Evolutionary conservation across 2,888 invertebrate genomes (phyloP), one percentile per base, ranked within the genome.

Genomic region (Ypsolopha scabrella): DNA sequence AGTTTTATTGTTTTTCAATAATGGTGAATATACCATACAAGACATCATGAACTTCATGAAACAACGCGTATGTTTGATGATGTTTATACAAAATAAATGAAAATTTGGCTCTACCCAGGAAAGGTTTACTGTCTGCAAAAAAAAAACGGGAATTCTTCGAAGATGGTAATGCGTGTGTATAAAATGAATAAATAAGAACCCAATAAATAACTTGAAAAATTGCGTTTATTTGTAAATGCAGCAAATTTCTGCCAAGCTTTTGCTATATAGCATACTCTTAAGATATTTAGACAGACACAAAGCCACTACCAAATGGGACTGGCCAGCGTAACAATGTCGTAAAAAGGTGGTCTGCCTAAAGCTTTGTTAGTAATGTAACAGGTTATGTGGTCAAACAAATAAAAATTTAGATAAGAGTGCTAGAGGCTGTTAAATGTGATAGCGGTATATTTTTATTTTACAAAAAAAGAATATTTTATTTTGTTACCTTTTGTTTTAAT

Each of bases 321-420:
- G 65, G 65, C 68, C 68, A 67, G 60, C 60, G 57, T 58, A 53
- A 60, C 65, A 63, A 61, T 65, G 73, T 71, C 75, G 79, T 83
- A 83, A 80, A 81, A 75, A 75, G 72, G 72, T 75, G 70, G 73
- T 72, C 74, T 70, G 81, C 75, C 75, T 65, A 68, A 65, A 68
- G 75, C 75, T 70, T 81, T 83, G 82, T 81, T 83, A 75, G 76
- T 72, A 76, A 67, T 64, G 65, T 64, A 85, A 83, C 85, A 73
- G 81, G 83, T 83, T 74, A 65, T 61, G 64, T 65, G 65, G 64
- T 46, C 11, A 11, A 46, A 67, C 71, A 60, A 64, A 70, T 73
- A 72, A 75, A 75, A 68, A 62, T 56, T 56, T 56, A 77, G 76
- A 82, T 80, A 80, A 80, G 68, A 70, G 65, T 61, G 67, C 67